Conservation (phyloP, 2,797 vertebrate genomes). For the Xerus rutilus region DNA sequence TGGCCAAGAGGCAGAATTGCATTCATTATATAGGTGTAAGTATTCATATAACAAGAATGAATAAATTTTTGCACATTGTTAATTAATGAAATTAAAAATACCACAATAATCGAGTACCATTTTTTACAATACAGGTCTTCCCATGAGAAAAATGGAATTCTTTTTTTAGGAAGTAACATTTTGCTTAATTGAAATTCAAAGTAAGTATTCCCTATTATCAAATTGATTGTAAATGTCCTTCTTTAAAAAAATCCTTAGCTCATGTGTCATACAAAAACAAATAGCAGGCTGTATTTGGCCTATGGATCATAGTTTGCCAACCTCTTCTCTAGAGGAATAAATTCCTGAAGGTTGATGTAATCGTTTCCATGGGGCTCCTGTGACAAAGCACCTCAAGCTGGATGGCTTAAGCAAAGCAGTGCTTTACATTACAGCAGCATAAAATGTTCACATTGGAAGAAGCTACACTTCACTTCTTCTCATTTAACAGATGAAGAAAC, state of each 20-base stretch:
- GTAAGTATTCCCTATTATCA: slow-evolving; percentile 33
- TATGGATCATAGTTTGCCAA: neutral
- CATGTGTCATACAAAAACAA: neutral
- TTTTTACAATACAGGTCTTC: neutral
- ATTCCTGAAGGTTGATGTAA: neutral
- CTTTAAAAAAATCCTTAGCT: neutral
- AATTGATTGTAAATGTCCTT: slow-evolving; percentile 29
- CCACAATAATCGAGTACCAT: neutral
- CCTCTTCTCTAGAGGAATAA: neutral
- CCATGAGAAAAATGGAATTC: slow-evolving; percentile 49
- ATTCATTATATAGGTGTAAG: neutral
- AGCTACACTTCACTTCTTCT: neutral
- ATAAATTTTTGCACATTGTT: neutral
- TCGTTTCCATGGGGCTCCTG: neutral
- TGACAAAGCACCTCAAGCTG: neutral
- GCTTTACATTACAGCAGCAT: neutral
- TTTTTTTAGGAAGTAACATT: neutral
- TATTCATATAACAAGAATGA: neutral
- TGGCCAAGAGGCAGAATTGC: neutral
- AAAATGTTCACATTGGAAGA: neutral
- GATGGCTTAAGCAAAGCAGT: neutral
- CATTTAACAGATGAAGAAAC: too few species aligned
- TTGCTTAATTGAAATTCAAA: slow-evolving; percentile 1
- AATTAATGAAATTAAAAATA: neutral
- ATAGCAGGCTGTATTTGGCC: neutral